These are phyloP conservation scores for Spermophilus dauricus DNA, from an alignment of 2,113 vertebrate genomes.

Conservation along the genomic window DNA sequence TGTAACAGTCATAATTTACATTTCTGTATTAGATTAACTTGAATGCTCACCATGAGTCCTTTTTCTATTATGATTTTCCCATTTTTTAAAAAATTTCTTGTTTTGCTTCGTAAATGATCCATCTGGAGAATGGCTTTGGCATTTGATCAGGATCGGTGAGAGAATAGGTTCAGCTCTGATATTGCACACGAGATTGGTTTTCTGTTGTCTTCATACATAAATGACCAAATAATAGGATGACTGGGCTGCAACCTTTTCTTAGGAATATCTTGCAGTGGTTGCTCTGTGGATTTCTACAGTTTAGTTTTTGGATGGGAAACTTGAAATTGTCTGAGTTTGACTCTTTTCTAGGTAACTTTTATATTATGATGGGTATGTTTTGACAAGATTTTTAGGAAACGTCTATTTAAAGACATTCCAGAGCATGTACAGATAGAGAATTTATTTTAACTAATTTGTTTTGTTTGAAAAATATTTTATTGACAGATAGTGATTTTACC, in stretches of 20 bases:
- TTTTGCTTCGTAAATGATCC: background rate
- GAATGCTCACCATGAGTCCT: background rate
- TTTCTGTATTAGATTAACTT: background rate
- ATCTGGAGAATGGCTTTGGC: background rate
- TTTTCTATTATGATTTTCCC: background rate
- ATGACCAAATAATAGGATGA: background rate
- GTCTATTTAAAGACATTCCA: background rate
- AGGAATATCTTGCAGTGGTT: background rate
- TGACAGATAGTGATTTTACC: background rate
- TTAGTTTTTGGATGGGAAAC: background rate
- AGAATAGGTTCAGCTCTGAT: background rate
- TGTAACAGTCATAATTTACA: background rate
- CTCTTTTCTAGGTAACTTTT: constrained; percentile 5
- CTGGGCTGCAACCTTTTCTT: background rate
- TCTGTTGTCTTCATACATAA: background rate
- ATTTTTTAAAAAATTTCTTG: background rate
- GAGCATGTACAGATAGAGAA: background rate
- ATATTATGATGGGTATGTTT: background rate
- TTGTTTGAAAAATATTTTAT: background rate
- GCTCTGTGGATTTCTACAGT: background rate
- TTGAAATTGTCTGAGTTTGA: constrained; percentile 48
- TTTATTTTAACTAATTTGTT: background rate
- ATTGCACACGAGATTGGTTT: background rate
- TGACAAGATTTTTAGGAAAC: background rate
- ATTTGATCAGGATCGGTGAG: background rate